Evolutionary conservation across 2,888 invertebrate species (phyloP), one percentile per base, ranked within the genome.

Genomic region (Spodoptera exigua): DNA sequence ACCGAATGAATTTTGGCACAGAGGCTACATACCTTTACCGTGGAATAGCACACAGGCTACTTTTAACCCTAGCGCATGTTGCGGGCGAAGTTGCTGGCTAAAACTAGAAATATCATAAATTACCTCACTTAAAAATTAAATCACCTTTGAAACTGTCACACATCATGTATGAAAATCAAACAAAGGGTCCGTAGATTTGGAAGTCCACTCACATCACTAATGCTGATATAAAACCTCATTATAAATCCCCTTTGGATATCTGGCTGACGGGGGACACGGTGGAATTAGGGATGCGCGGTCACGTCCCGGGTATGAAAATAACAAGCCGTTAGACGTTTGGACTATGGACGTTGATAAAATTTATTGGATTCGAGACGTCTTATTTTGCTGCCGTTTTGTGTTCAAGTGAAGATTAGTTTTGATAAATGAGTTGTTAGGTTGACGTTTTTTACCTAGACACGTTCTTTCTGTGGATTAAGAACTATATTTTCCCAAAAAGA

Each of bases 261-360:
- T 54, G 54, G 49, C 46, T 53, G 52, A 45, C 59, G 53, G 73
- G 73, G 76, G 63, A 59, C 61, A 56, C 54, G 45, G 62, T 46
- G 41, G 65, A 78, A 82, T 85, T 83, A 82, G 80, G 76, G 79
- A 91, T 92, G 92, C 92, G 84, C 47, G 78, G 89, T 86, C 92
- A 92, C 92, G 92, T 89, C 72, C 75, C 51, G 45, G 59, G 77
- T 82, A 86, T 88, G 85, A 86, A 89, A 88, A 88, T 89, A 89
- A 85, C 82, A 81, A 79, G 70, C 56, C 64, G 75, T 62, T 62
- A 62, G 67, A 71, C 64, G 61, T 66, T 70, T 74, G 70, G 62
- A 68, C 53, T 66, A 70, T 74, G 70, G 62, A 68, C 53, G 54
- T 35, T 56, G 74, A 77, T 75, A 58, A 78, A 77, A 80, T 61